Conservation (phyloP, 2,113 vertebrate genomes). For the Hydrochoerus hydrochaeris region DNA sequence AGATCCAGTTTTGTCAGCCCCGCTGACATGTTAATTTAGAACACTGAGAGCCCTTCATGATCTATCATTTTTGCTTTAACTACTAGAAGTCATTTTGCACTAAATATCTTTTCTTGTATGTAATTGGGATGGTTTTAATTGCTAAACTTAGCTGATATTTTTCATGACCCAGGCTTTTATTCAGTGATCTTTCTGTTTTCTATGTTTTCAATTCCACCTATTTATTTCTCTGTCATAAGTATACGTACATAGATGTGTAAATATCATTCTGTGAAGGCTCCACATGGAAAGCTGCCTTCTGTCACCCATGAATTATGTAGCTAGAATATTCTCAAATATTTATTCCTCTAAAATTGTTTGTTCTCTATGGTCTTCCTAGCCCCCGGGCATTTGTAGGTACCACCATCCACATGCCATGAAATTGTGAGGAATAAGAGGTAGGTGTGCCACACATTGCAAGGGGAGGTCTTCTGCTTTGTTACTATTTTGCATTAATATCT, state of each 20-base stretch:
- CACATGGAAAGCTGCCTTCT: neutral
- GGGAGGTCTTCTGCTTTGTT: accelerated
- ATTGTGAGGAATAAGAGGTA: neutral
- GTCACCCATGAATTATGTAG: neutral
- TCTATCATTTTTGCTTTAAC: constrained; percentile 34
- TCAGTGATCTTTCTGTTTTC: neutral
- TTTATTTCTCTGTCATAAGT: neutral
- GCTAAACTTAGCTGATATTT: neutral
- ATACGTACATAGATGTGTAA: neutral
- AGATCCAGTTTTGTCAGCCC: constrained; percentile 45
- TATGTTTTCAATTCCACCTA: neutral
- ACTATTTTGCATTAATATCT: neutral
- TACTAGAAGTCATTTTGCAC: constrained; percentile 25
- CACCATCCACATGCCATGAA: neutral
- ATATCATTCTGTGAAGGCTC: neutral
- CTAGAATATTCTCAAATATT: neutral
- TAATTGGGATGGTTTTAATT: neutral
- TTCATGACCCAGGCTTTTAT: neutral
- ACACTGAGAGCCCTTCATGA: neutral
- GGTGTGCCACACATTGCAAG: neutral
- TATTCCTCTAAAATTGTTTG: no score
- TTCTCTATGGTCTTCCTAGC: neutral
- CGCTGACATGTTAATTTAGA: constrained; percentile 11
- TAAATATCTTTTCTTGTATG: constrained; percentile 10
- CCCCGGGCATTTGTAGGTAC: neutral